Conservation (phyloP, 2,888 invertebrate genomes). For the Adelognathus sp. region DNA sequence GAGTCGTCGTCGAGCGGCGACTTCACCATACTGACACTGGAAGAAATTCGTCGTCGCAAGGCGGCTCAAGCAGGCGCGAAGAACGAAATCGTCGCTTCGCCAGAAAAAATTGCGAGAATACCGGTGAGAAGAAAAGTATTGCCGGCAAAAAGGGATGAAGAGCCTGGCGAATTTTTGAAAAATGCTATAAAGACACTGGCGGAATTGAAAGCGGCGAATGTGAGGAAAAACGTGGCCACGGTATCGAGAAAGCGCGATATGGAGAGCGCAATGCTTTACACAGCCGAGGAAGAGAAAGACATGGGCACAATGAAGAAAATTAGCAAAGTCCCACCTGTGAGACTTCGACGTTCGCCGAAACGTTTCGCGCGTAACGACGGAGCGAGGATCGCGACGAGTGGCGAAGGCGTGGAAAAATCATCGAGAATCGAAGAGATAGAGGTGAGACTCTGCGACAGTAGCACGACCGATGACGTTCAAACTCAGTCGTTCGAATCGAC, state of each 20-base stretch:
- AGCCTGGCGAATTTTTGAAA: conserved; percentile 55
- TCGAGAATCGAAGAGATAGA: conserved; percentile 65
- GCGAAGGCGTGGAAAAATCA: neutral
- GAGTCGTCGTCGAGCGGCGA: conserved; percentile 62
- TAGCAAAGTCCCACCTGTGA: conserved; percentile 66
- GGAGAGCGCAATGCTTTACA: conserved; percentile 22
- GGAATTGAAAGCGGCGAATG: conserved; percentile 75
- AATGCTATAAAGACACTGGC: conserved; percentile 78
- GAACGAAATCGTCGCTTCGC: neutral
- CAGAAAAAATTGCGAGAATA: neutral
- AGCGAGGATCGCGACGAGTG: neutral
- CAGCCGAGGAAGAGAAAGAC: neutral
- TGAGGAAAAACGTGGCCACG: neutral
- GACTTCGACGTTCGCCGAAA: conserved; percentile 65
- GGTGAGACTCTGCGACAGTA: conserved; percentile 75
- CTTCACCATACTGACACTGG: conserved; percentile 82
- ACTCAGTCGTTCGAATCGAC: conserved; percentile 10
- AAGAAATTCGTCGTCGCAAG: conserved; percentile 80
- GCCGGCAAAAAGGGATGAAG: neutral
- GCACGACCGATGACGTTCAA: conserved; percentile 68
- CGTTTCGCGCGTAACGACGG: conserved; percentile 38
- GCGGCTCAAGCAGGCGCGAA: conserved; percentile 9
- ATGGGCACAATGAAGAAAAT: conserved; percentile 20
- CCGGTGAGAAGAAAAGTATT: conserved; percentile 19
- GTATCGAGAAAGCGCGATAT: conserved; percentile 34